Evolutionary conservation across 1,140 invertebrate genomes (phyloP).

Genomic region (Drosophila bifasciata): DNA sequence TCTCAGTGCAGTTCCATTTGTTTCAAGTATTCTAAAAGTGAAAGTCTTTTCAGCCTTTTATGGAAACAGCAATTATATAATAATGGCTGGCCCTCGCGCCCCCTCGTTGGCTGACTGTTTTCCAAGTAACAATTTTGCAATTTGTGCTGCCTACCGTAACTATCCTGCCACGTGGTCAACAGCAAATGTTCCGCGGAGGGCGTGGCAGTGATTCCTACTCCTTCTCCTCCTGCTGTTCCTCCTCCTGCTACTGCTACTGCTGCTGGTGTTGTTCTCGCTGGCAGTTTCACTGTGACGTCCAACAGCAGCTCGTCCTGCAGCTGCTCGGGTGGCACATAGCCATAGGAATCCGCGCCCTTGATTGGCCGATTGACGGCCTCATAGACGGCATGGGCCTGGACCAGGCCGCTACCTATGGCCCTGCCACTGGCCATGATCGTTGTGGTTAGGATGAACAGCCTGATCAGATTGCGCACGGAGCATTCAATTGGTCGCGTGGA

Average conservation of each 20-base stretch:
- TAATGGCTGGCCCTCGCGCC: slow-evolving; percentile 1
- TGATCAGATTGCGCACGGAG: slow-evolving; percentile 58
- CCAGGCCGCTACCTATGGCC: slow-evolving; percentile 31
- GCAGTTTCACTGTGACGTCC: slow-evolving; percentile 12
- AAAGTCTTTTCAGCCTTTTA: background rate
- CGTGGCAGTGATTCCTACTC: slow-evolving; percentile 5
- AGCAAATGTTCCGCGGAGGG: slow-evolving; percentile 9
- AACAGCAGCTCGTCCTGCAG: slow-evolving; percentile 1
- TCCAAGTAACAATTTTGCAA: slow-evolving; percentile 33
- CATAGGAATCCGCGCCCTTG: slow-evolving; percentile 14
- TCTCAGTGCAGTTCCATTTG: no score
- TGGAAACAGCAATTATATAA: slow-evolving; percentile 49
- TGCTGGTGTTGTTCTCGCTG: slow-evolving; percentile 3
- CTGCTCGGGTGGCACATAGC: background rate
- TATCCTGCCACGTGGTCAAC: slow-evolving; percentile 20
- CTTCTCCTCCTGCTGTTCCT: no score
- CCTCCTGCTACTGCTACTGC: no score
- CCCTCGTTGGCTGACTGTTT: background rate
- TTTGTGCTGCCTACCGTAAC: slow-evolving; percentile 43
- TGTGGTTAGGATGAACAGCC: slow-evolving; percentile 65
- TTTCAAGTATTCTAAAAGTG: no score
- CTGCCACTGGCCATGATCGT: slow-evolving; percentile 51
- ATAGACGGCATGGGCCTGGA: slow-evolving; percentile 38
- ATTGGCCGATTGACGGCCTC: slow-evolving; percentile 34
- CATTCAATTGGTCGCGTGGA: slow-evolving; percentile 44